Percentiles rank a stretch among this genome's conserved stretches.
These are phyloP conservation scores for Mobula birostris DNA, from an alignment of 2,113 vertebrate genomes.

Conservation along the genomic window DNA sequence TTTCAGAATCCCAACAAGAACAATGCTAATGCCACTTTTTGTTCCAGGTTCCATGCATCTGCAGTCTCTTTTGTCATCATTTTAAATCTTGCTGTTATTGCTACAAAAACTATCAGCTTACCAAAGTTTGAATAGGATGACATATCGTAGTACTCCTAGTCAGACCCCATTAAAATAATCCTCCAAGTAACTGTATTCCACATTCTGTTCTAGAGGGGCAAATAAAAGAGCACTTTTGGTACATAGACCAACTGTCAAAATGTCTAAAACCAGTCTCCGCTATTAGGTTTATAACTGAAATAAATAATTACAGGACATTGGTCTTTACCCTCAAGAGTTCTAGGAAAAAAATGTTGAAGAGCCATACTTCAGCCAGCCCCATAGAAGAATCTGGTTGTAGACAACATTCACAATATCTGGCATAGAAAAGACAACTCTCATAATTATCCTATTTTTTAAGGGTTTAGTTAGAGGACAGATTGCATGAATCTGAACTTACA, in stretches of 20 bases:
- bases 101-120: too few species aligned
- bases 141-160: too few species aligned
- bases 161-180: too few species aligned
- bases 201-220: background rate
- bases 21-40: too few species aligned
- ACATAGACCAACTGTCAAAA: background rate
- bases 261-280: background rate
- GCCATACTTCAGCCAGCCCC: background rate
- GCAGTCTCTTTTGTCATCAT: too few species aligned
- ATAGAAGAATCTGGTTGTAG: background rate
- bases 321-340: background rate
- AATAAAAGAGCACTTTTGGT: background rate
- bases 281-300: background rate
- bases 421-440: background rate
- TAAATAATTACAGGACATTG: background rate
- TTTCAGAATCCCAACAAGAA: too few species aligned
- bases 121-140: too few species aligned
- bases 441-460: background rate
- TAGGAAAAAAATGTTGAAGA: background rate
- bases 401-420: background rate
- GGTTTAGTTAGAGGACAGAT: background rate
- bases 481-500: background rate
- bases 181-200: too few species aligned
- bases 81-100: too few species aligned
- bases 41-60: too few species aligned